Base-by-base conservation (phyloP, 1,140 invertebrate species). In the Drosophila ananassae region DNA sequence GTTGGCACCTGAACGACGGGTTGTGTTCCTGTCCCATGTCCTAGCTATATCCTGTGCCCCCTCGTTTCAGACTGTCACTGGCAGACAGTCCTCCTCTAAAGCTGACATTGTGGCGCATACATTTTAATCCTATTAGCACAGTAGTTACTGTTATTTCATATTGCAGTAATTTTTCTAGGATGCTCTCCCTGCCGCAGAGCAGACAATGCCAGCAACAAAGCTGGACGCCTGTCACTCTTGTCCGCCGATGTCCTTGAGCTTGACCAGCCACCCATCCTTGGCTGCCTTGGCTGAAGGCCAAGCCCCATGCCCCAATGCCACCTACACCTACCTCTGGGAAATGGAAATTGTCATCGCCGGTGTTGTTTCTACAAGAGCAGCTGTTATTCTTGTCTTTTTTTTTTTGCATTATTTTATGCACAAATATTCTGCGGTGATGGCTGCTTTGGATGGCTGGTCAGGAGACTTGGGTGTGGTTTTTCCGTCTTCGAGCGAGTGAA, bases 71-170 rank as follows among this genome's bases (percentile, higher is more conserved):
- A 25, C 53, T 66, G 73, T 75, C 71, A 66, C 24, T 32, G 53
- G 52, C 71, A 62, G 78, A 39, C 60, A 50, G 30, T 24, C 22
- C 47, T 10, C 48, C 47, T 47, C 52, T 46, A 46, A 32, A 28
- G 53, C 64, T 52, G 37, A 17, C 32, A 41, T 56, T 58, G 56
- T 25, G 54, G 0, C 56, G 51, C 50, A 51, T 55, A 76, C 28
- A 79, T 64, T 79, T 79, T 83, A 83, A 83, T 84, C 80, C 73
- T 73, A 76, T 84, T 82, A 81, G 58, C 54, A 73, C 34, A 77
- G 59, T 80, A 76, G 52, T 83, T 75, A 68, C 57, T 66, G 44
- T 60, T 83, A 58, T 75, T 83, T 71, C 55, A 66, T 75, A 79
- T 76, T 76, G 80, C 48, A 53, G 48, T 72, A 55, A 66, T 81